Base-by-base conservation (phyloP, 2,113 vertebrate genomes). In the Heterocephalus glaber region DNA sequence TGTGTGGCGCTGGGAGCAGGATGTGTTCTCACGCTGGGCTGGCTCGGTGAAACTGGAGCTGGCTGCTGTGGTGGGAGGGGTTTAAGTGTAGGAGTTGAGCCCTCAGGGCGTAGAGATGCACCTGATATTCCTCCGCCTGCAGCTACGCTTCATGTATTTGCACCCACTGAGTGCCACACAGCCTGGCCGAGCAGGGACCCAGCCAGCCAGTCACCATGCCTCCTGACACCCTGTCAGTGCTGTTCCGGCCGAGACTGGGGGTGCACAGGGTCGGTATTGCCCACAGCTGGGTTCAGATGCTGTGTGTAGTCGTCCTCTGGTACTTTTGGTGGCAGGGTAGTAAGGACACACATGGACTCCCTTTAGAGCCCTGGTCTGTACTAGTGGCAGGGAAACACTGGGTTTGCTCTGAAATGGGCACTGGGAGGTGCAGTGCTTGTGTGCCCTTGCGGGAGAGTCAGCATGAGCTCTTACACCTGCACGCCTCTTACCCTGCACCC, bases 41-140 rank as follows among this genome's bases (percentile, higher is more conserved):
- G 92, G 92, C 92, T 97, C 96, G 98, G 99, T 98, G 99, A 98
- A 98, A 99, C 98, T 99, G 98, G 99, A 99, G 99, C 98, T 98
- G 98, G 99, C 98, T 98, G 98, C 98, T 98, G 98, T 97, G 97
- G 98, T 98, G 99, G 99, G 99, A 98, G 99, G 99, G 98, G 99
- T 99, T 98, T 99, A 98, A 98, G 98, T 98, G 98, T 98, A 99
- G 99, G 99, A 99, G 99, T 99, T 98, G 98, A 98, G 99, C 99
- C 99, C 99, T 99, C 98, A 68, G 99, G 99, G 99, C 99, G 98
- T 99, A 99, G 98, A 98, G 99, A 99, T 99, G 99, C 98, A 99
- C 99, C 99, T 99, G 99, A 99, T 99, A 99, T 99, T 99, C 99
- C 98, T 99, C 98, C 98, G 99, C 99, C 99, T 98, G 98, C 95